Evolutionary conservation across 1,140 invertebrate species (phyloP), one percentile per base, ranked within the genome.

Genomic region (Cotesia glomerata): DNA sequence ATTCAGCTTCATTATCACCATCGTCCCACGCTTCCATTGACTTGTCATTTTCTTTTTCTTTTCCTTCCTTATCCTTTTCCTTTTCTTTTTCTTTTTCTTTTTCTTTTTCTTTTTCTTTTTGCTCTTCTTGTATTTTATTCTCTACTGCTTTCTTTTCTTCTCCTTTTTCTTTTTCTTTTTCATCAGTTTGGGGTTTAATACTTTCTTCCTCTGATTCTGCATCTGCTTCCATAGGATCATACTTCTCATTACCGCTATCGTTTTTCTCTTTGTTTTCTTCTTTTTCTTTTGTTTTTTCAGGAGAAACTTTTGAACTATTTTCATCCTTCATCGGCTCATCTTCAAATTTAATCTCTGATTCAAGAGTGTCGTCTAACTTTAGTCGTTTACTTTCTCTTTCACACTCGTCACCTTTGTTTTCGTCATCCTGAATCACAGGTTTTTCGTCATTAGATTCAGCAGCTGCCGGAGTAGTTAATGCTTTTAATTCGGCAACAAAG

Each of bases 401-500:
- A 59, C 2, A 11, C 35, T 49, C 64, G 11, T 66, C 63, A 58
- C 26, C 51, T 14, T 69, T 45, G 11, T 61, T 7, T 68, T 73
- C 72, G 2, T 74, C 63, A 32, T 45, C 39, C 34, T 68, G 45
- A 18, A 13, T n/a, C 56, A 36, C 5, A 45, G 35, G 5, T 56
- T 81, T 79, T 35, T 78, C 79, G 34, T 75, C 68, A 66, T 80
- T 81, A 56, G 71, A 74, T 69, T 78, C 77, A 49, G 70, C 1
- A 26, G 16, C 36, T 67, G 73, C 39, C 0, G 69, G 70, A 26
- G 78, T 75, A 59, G 82, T 81, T 7, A 82, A 49, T 32, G 78
- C 54, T 71, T 86, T 87, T 1, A 86, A 78, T 75, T 87, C 85
- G 45, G 82, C 81, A 8, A 85, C 78, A 18, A 86, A 87, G 63